Percentiles rank a stretch among this genome's conserved stretches.
Evolutionary conservation across 2,888 invertebrate species (phyloP).

Genomic region (Hypercompe scribonia): DNA sequence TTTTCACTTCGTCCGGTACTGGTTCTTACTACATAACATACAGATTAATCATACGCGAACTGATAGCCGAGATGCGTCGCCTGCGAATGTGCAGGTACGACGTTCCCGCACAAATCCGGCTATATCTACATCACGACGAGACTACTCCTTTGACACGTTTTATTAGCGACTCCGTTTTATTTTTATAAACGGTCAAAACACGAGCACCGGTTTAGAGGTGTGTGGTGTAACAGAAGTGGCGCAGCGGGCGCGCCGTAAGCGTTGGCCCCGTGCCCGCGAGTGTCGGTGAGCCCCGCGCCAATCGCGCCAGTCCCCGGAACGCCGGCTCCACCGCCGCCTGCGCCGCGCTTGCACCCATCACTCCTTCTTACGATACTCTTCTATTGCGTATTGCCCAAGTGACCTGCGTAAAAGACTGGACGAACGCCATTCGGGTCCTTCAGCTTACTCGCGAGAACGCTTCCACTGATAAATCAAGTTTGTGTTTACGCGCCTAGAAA

Average conservation of each 20-base stretch:
- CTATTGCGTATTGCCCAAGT: slow-evolving; percentile 32
- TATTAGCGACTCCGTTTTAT: slow-evolving; percentile 72
- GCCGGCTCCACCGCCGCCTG: slow-evolving; percentile 76
- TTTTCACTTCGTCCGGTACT: slow-evolving; percentile 52
- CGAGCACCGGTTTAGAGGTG: slow-evolving; percentile 60
- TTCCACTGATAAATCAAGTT: slow-evolving; percentile 47
- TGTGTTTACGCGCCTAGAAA: slow-evolving; percentile 63
- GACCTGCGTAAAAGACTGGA: slow-evolving; percentile 25
- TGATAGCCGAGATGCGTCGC: slow-evolving; percentile 22
- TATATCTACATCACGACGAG: slow-evolving; percentile 42
- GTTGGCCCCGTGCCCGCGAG: slow-evolving; percentile 79
- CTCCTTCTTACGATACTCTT: slow-evolving; percentile 27
- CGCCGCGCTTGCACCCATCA: slow-evolving; percentile 55
- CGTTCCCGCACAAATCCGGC: slow-evolving; percentile 31
- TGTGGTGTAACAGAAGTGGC: slow-evolving; percentile 80
- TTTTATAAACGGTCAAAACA: slow-evolving; percentile 70
- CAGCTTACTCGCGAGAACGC: slow-evolving; percentile 39
- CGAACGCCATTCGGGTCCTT: slow-evolving; percentile 21
- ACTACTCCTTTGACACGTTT: slow-evolving; percentile 57
- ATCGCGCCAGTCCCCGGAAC: slow-evolving; percentile 77
- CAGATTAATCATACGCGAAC: slow-evolving; percentile 7
- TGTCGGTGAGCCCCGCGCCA: slow-evolving; percentile 72
- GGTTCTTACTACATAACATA: slow-evolving; percentile 51
- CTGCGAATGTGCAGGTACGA: slow-evolving; percentile 26
- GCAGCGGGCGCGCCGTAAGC: slow-evolving; percentile 63